Evolutionary conservation across 2,797 vertebrate species (phyloP).

Genomic region (Lophius americanus): DNA sequence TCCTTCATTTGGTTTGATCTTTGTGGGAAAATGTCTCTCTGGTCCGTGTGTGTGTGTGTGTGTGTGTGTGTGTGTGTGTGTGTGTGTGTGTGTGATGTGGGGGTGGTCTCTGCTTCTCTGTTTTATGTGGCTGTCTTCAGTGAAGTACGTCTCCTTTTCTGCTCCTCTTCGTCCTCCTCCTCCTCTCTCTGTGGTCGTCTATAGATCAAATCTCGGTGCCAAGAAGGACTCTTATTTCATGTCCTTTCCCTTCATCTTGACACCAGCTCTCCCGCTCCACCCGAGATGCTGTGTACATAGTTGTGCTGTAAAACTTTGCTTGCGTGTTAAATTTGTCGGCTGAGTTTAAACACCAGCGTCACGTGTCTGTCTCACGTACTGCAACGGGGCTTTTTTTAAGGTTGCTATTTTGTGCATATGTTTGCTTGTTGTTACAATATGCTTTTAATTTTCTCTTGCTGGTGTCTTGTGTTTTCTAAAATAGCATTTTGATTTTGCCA

Average conservation of each 20-base stretch:
- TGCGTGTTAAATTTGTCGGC: constrained; percentile 67
- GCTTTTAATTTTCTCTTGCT: constrained; percentile 63
- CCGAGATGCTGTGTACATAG: constrained; percentile 74
- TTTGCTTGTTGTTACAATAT: constrained; percentile 60
- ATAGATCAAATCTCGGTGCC: constrained; percentile 63
- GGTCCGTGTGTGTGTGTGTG: constrained; percentile 16
- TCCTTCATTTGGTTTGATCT: constrained; percentile 35
- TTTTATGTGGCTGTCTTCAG: constrained; percentile 45
- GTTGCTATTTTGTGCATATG: constrained; percentile 69
- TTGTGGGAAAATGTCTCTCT: constrained; percentile 60
- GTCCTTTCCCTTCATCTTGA: constrained; percentile 46
- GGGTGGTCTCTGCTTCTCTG: constrained; percentile 37
- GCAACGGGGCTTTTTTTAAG: constrained; percentile 52
- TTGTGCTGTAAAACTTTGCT: constrained; percentile 71
- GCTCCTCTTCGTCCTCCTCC: constrained; percentile 11
- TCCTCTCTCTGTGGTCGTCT: constrained; percentile 49
- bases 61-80: constrained; percentile 27
- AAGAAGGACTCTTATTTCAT: constrained; percentile 68
- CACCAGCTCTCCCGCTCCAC: constrained; percentile 13
- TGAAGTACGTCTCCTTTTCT: constrained; percentile 36
- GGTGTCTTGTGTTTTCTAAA: constrained; percentile 56
- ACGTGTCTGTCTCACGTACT: constrained; percentile 52
- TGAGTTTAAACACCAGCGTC: constrained; percentile 59
- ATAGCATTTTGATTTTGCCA: constrained; percentile 69
- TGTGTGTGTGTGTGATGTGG: constrained; percentile 34